A percentile compares a stretch with the other conserved stretches of the same genome.
Evolutionary conservation across 37 sponge, comb jelly and placozoan genomes (phyloP).

Genomic region (Geodia barretti): DNA sequence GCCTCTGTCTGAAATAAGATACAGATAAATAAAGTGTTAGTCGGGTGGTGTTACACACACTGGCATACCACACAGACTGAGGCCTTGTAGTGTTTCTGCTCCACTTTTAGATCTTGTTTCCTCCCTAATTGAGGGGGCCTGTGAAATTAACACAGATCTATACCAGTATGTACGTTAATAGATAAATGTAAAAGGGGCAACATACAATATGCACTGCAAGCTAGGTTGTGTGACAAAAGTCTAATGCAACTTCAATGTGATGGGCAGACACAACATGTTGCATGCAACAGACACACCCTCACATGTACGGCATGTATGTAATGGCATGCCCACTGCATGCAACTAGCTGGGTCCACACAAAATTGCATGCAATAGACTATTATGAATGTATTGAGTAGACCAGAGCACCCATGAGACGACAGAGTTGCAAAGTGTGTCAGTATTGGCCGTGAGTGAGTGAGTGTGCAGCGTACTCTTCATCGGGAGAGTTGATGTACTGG

Average conservation of each 20-base stretch:
- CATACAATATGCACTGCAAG: too few relatives aligned
- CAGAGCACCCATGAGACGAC: too few relatives aligned
- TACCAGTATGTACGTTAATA: background rate
- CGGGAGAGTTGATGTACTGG: slow-evolving; percentile 60
- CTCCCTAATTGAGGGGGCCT: slow-evolving; percentile 71
- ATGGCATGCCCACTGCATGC: too few relatives aligned
- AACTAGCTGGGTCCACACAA: too few relatives aligned
- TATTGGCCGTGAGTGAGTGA: too few relatives aligned
- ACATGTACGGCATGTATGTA: background rate
- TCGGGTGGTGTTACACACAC: background rate
- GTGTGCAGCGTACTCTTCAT: slow-evolving; percentile 6
- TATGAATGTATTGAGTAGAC: too few relatives aligned
- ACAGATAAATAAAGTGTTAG: background rate
- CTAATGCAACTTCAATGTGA: too few relatives aligned
- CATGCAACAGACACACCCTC: background rate
- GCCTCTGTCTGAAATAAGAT: slow-evolving; percentile 48
- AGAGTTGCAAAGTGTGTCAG: too few relatives aligned
- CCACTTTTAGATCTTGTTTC: slow-evolving; percentile 69
- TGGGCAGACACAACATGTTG: too few relatives aligned
- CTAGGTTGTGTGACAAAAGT: too few relatives aligned
- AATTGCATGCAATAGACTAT: too few relatives aligned
- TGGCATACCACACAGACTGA: slow-evolving; percentile 70
- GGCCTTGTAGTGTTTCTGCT: slow-evolving; percentile 76
- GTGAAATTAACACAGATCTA: too few relatives aligned
- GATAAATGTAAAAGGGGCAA: background rate